Evolutionary conservation across 2,888 invertebrate species (phyloP).

Genomic region (Mythimna impura): DNA sequence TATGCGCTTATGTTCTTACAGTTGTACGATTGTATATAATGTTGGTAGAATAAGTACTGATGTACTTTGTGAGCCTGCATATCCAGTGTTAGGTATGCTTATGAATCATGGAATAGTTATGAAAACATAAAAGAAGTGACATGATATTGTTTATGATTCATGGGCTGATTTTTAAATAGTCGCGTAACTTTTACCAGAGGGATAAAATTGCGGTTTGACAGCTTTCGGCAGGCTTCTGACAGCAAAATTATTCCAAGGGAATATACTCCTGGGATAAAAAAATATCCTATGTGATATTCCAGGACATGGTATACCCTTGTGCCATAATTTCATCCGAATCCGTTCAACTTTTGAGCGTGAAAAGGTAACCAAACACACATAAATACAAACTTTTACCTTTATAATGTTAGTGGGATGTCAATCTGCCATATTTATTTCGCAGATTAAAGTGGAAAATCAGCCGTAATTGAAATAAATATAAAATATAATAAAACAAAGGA

Average conservation of each 20-base stretch:
- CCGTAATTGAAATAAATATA: background rate
- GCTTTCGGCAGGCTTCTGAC: too few species aligned
- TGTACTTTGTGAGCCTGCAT: background rate
- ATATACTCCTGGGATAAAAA: too few species aligned
- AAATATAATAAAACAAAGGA: too few species aligned
- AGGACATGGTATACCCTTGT: too few species aligned
- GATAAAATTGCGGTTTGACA: background rate
- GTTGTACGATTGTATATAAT: constrained; percentile 16
- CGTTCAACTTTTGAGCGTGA: too few species aligned
- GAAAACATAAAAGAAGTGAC: too few species aligned
- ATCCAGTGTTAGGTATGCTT: background rate
- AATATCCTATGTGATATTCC: too few species aligned
- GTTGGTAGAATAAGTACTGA: background rate
- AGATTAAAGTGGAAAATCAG: background rate
- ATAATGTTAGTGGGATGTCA: too few species aligned
- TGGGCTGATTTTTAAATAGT: background rate
- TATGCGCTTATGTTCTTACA: constrained; percentile 40
- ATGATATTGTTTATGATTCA: background rate
- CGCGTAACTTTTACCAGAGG: background rate
- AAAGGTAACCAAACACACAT: too few species aligned
- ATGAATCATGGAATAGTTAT: background rate
- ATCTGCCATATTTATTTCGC: background rate
- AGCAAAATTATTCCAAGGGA: too few species aligned
- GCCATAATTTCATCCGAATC: too few species aligned
- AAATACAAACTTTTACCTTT: too few species aligned